Conservation (phyloP, 2,888 invertebrate genomes). For the Phorcus lineatus region DNA sequence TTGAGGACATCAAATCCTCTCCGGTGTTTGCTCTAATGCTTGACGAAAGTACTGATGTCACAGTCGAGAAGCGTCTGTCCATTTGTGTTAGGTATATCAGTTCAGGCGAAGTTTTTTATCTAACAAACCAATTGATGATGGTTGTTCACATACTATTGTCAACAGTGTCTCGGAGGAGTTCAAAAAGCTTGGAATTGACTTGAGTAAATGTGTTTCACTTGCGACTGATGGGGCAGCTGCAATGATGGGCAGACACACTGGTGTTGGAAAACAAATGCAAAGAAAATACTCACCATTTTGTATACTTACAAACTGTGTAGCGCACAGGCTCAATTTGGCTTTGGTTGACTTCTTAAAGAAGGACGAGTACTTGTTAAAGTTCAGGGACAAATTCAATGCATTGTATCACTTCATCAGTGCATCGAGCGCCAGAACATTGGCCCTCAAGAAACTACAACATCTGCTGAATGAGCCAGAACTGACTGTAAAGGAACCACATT, state of each 20-base stretch:
- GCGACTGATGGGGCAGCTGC: conserved; percentile 39
- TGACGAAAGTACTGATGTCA: conserved; percentile 42
- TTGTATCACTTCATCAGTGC: conserved; percentile 40
- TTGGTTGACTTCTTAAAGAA: conserved; percentile 41
- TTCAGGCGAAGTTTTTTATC: conserved; percentile 28
- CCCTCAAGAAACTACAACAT: conserved; percentile 37
- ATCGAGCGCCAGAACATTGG: conserved; percentile 30
- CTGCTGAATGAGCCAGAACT: conserved; percentile 40
- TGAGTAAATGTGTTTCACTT: conserved; percentile 26
- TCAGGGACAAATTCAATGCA: conserved; percentile 38
- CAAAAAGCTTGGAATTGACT: conserved; percentile 9
- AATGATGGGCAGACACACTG: background rate
- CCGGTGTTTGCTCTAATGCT: conserved; percentile 34
- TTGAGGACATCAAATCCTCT: background rate
- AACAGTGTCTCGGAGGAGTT: background rate
- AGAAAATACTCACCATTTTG: background rate
- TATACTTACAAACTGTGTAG: background rate
- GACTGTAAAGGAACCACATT: conserved; percentile 40
- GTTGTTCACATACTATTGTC: conserved; percentile 37
- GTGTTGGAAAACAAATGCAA: background rate
- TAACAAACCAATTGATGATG: conserved; percentile 33
- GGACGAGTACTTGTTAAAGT: conserved; percentile 29
- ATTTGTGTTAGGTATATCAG: conserved; percentile 38
- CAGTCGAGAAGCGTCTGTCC: conserved; percentile 30
- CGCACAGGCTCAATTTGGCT: conserved; percentile 33